Percentiles rank a stretch among this genome's conserved stretches.
Evolutionary conservation across 1,140 invertebrate genomes (phyloP).

Genomic region (Musca domestica): DNA sequence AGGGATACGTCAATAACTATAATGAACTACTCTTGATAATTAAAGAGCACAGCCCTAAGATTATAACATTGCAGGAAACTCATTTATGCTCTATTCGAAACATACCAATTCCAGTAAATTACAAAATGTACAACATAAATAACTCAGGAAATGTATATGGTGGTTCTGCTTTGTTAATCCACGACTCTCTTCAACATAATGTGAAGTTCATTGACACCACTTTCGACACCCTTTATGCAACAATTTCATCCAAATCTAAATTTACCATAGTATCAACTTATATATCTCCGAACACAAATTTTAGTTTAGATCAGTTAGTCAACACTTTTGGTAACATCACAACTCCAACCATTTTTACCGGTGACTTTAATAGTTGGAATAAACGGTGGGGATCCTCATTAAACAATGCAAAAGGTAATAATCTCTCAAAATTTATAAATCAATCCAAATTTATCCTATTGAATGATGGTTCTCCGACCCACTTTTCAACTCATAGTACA

Average conservation of each 20-base stretch:
- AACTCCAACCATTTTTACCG: neutral
- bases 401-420: slow-evolving; percentile 19
- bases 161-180: neutral
- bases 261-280: neutral
- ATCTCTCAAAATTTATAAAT: slow-evolving; percentile 8
- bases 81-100: neutral
- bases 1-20: slow-evolving; percentile 14
- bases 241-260: neutral
- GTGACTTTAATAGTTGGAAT: slow-evolving; percentile 25
- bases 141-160: neutral
- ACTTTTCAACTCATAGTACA: slow-evolving; percentile 19
- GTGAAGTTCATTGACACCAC: neutral
- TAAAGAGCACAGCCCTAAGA: neutral
- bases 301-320: neutral
- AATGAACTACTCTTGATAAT: slow-evolving; percentile 4
- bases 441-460: slow-evolving; percentile 11
- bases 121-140: neutral
- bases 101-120: neutral
- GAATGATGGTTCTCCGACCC: slow-evolving; percentile 19
- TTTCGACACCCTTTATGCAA: neutral
- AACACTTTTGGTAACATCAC: neutral
- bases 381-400: slow-evolving; percentile 17
- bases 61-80: slow-evolving; percentile 11
- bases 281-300: neutral
- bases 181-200: neutral